A percentile compares a stretch with the other conserved stretches of the same genome.
These are phyloP conservation scores for Scaptomyza cyrtandrae DNA, from an alignment of 2,888 invertebrate species.

Conservation along the genomic window DNA sequence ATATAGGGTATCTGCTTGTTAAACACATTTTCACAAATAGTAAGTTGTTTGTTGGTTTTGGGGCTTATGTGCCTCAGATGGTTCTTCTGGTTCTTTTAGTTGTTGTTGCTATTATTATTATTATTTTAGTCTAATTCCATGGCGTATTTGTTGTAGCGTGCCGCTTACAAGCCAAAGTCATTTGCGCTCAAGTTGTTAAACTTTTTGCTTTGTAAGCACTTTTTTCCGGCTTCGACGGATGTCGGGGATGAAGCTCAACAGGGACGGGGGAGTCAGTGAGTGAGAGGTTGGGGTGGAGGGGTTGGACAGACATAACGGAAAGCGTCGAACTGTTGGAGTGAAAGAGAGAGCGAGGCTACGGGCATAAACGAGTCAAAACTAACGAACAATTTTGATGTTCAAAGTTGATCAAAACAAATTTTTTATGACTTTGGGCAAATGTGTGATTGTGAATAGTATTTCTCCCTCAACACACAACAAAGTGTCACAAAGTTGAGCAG, in stretches of 20 bases:
- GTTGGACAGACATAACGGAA: background rate
- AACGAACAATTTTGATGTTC: constrained; percentile 63
- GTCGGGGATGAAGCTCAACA: background rate
- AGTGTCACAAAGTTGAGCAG: constrained; percentile 2
- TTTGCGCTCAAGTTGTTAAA: constrained; percentile 72
- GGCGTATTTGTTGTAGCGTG: constrained; percentile 65
- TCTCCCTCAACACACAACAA: background rate
- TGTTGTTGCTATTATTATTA: constrained; percentile 34
- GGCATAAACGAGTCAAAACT: constrained; percentile 12
- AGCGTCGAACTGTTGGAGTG: background rate
- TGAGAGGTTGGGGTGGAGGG: background rate
- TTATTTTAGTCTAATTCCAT: constrained; percentile 65
- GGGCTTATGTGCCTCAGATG: background rate
- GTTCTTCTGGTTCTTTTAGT: constrained; percentile 1
- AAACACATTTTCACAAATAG: background rate
- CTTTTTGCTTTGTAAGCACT: constrained; percentile 71
- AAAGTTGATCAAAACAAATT: constrained; percentile 35
- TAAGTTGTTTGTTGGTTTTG: background rate
- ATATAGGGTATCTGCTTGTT: background rate
- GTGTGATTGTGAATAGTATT: background rate
- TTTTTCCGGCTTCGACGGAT: constrained; percentile 50
- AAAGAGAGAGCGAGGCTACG: background rate
- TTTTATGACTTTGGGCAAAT: constrained; percentile 9
- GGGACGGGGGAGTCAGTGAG: background rate
- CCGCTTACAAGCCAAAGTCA: constrained; percentile 72